Evolutionary conservation across 1,140 invertebrate genomes (phyloP).

Genomic region (Leptopilina boulardi): DNA sequence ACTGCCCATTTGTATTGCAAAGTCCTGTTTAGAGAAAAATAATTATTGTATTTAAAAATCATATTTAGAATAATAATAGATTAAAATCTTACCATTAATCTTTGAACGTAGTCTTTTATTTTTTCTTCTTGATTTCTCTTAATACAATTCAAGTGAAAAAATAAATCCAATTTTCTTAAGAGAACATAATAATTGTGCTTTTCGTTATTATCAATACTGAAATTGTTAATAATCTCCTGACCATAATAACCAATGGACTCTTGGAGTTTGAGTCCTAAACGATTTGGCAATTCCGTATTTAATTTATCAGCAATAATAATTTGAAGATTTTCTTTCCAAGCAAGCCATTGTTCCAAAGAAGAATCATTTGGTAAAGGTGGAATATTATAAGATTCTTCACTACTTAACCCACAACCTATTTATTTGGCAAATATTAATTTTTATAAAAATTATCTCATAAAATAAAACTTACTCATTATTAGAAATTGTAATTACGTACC

Average conservation of each 20-base stretch:
- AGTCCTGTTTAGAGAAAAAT: background rate
- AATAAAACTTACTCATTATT: too few species aligned
- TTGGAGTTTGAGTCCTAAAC: background rate
- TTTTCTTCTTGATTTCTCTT: background rate
- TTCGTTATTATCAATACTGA: background rate
- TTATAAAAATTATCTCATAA: too few species aligned
- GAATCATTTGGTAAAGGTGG: background rate
- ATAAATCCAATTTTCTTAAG: slow-evolving; percentile 5
- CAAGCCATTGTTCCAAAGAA: background rate
- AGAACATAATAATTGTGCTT: background rate
- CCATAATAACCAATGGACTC: background rate
- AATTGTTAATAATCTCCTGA: background rate
- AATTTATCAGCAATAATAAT: background rate
- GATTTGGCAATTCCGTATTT: background rate
- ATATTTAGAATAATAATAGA: background rate
- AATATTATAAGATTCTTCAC: background rate
- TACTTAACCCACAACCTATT: background rate
- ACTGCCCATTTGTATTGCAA: background rate
- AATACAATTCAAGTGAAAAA: background rate
- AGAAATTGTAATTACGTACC: too few species aligned
- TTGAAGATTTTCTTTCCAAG: background rate
- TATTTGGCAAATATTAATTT: too few species aligned
- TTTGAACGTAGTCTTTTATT: background rate
- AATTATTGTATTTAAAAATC: background rate
- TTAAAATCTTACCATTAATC: background rate